Percentiles rank a stretch among this genome's conserved stretches.
phyloP scores from a whole-genome alignment of 2,797 vertebrate genomes.

The Tragopan temminckii region DNA sequence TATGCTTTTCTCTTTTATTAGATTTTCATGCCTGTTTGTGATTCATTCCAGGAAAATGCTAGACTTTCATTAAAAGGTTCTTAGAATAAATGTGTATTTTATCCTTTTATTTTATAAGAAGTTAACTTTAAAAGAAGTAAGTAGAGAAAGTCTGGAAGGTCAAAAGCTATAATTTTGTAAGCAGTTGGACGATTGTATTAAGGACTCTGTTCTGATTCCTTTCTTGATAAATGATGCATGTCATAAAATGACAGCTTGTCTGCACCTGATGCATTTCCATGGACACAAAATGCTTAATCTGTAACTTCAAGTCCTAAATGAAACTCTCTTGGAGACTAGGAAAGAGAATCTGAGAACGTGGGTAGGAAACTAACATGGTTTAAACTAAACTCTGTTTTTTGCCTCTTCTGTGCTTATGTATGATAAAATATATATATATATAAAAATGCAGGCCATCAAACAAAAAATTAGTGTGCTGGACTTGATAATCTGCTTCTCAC shows the following conservation, averaged over 20 bases:
- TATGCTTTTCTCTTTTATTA: neutral
- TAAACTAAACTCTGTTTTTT: neutral
- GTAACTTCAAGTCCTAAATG: neutral
- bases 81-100: neutral
- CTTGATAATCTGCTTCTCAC: neutral
- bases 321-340: neutral
- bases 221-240: neutral
- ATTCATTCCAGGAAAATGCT: neutral
- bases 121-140: neutral
- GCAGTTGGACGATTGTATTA: neutral
- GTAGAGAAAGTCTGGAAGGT: neutral
- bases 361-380: neutral
- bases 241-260: neutral
- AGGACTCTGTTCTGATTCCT: neutral
- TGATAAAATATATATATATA: too few species aligned
- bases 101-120: neutral
- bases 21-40: neutral
- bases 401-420: neutral
- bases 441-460: rapidly evolving
- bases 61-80: neutral
- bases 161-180: neutral
- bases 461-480: neutral
- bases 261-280: neutral
- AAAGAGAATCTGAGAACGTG: neutral
- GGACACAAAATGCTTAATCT: neutral